Evolutionary conservation across 1,140 invertebrate species (phyloP), one percentile per base, ranked within the genome.

Genomic region (Battus philenor): DNA sequence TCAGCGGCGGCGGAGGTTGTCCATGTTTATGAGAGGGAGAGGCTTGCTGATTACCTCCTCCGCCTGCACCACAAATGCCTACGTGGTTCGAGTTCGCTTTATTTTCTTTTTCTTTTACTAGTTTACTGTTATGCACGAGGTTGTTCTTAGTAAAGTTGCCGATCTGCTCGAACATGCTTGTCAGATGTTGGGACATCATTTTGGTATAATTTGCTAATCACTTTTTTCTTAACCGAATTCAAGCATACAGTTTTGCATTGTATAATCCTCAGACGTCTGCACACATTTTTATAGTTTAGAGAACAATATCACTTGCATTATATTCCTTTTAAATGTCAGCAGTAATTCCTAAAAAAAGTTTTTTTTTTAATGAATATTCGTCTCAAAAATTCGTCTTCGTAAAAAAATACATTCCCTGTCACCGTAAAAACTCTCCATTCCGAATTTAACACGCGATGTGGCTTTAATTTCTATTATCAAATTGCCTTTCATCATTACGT

Each of bases 141-240:
- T 86, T 87, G 58, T 86, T 87, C 68, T 87, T 87, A 2, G 86
- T 87, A 49, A 86, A 87, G 62, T 87, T 87, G 4, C 86, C 86
- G 41, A 87, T 68, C 47, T 86, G 82, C 55, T 87, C 86, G 67
- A 87, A 86, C 72, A 87, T 85, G 43, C 67, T 86, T 39, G 79
- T 77, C 44, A 87, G 39, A 27, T 86, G 84, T 57, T 87, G 86
- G 36, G 84, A 77, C 86, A 87, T 87, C 83, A 86, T 85, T 46
- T 79, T 82, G 55, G 5, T 4, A 20, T 9, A 30, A 1, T 26
- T 44, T 38, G 54, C 38, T 56, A 24, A 54, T 43, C 10, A 15
- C n/a, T 22, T 49, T 7, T 16, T 31, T 54, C 27, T 48, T 39
- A 73, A 27, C 60, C 67, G 22, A 64, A 64, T 47, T 54, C 67